Percentiles rank a stretch among this genome's conserved stretches.
These are phyloP conservation scores for Nothocercus nigrocapillus DNA, from an alignment of 2,113 vertebrate species.

Conservation along the genomic window DNA sequence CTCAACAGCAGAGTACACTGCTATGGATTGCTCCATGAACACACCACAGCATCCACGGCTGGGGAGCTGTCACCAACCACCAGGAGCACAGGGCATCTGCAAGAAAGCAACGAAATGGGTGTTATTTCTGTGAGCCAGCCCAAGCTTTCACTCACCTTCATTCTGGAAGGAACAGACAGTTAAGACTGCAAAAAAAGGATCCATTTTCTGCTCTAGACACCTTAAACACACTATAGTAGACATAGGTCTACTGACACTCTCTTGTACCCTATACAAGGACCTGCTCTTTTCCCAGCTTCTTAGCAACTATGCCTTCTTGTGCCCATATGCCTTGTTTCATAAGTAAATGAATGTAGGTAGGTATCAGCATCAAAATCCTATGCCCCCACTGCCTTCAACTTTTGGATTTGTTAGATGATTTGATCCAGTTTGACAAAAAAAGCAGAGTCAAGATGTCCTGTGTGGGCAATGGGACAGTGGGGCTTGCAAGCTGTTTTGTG, in stretches of 20 bases:
- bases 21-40: background rate
- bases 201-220: background rate
- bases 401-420: background rate
- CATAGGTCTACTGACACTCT: background rate
- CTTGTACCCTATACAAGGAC: background rate
- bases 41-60: conserved; percentile 91
- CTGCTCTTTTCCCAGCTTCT: background rate
- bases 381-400: fast-evolving
- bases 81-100: conserved; percentile 86
- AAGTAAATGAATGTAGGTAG: background rate
- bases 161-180: background rate
- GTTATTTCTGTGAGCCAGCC: background rate
- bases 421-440: background rate
- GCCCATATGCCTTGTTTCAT: background rate
- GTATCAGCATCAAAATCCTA: background rate
- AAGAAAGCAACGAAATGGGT: background rate
- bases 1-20: fast-evolving
- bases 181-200: fast-evolving
- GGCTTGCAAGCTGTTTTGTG: fast-evolving
- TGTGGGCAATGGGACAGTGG: background rate
- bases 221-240: background rate
- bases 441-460: background rate
- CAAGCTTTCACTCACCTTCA: background rate
- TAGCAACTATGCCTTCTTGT: background rate
- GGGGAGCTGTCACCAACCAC: conserved; percentile 93